phyloP scores from a whole-genome alignment of 2,797 vertebrate genomes.

The Silurus aristotelis region DNA sequence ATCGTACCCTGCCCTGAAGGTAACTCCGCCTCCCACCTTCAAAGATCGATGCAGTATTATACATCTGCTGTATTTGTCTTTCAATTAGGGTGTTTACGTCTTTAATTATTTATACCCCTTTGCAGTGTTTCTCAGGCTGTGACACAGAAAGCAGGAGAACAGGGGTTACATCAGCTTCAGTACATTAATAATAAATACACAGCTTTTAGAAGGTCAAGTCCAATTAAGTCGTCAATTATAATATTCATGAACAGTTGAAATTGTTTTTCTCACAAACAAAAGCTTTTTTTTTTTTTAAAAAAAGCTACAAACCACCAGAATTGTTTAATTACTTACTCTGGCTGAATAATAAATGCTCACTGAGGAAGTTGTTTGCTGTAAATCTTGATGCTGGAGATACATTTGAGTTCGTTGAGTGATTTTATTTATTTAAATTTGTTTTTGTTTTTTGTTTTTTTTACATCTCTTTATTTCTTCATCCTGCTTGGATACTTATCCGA shows the following conservation, averaged over 20 bases:
- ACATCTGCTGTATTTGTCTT: not conserved
- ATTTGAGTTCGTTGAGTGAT: not conserved
- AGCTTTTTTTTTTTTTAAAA: too few species aligned
- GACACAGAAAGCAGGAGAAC: not conserved
- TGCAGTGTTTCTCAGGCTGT: not conserved
- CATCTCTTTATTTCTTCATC: not conserved
- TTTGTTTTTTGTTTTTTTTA: not conserved
- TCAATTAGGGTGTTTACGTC: not conserved
- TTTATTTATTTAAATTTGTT: not conserved
- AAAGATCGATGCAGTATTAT: not conserved
- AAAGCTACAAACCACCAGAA: not conserved
- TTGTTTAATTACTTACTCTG: not conserved
- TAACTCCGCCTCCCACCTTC: constrained; percentile 44
- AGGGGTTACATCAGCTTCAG: not conserved
- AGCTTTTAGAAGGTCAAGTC: not conserved
- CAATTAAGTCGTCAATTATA: not conserved
- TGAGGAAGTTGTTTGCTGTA: not conserved
- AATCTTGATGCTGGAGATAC: not conserved
- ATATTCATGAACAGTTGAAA: not conserved
- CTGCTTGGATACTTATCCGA: not conserved
- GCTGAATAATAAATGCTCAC: not conserved
- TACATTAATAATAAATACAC: not conserved
- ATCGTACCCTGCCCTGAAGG: constrained; percentile 76
- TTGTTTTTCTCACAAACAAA: not conserved
- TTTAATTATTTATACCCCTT: constrained; percentile 4